A percentile compares a stretch with the other conserved stretches of the same genome.
Conservation (phyloP, 2,888 invertebrate species). For the Entomobrya multifasciata region DNA sequence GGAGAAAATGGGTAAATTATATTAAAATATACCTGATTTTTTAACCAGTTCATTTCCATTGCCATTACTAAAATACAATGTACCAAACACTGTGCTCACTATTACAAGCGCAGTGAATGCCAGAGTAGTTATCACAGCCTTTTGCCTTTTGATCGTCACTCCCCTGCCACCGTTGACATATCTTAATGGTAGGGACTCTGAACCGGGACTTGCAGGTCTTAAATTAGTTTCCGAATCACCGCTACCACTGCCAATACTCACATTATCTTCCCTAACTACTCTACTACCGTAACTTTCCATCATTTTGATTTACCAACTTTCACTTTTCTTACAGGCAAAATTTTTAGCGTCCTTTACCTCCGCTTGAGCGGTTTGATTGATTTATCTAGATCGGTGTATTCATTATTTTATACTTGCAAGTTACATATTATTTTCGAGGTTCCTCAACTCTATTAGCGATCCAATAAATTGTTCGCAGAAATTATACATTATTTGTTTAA, state of each 20-base stretch:
- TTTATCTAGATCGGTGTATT: background rate
- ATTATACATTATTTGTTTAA: too few species aligned
- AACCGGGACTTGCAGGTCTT: background rate
- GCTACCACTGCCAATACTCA: slow-evolving; percentile 26
- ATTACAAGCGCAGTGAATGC: background rate
- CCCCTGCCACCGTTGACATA: background rate
- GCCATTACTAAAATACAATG: background rate
- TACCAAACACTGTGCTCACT: background rate
- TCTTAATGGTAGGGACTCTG: background rate
- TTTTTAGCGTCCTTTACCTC: too few species aligned
- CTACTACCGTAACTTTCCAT: background rate
- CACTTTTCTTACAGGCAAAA: background rate
- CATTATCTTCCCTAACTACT: background rate
- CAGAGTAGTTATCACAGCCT: slow-evolving; percentile 7
- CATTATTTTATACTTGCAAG: too few species aligned
- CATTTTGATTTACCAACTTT: background rate
- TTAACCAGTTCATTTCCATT: background rate
- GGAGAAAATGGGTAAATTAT: too few species aligned
- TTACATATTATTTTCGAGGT: too few species aligned
- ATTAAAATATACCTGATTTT: too few species aligned
- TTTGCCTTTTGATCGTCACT: background rate
- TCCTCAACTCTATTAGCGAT: too few species aligned
- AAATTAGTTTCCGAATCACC: background rate
- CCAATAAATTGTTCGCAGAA: too few species aligned
- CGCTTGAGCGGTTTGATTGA: background rate